A percentile compares a stretch with the other conserved stretches of the same genome.
These are phyloP conservation scores for Dicentrarchus labrax DNA, from an alignment of 2,113 vertebrate genomes.

Conservation along the genomic window DNA sequence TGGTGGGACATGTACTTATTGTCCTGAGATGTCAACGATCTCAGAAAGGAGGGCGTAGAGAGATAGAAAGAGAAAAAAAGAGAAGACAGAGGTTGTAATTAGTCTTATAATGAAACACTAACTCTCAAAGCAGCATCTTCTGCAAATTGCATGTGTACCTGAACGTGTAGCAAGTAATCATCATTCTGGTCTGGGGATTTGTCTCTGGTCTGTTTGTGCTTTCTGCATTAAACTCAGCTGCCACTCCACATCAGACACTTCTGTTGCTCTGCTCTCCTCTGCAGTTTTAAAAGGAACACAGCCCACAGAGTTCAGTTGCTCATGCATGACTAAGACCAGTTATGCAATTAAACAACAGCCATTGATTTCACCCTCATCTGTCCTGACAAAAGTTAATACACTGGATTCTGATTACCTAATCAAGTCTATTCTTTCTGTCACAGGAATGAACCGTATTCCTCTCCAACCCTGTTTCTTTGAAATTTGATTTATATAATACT, in stretches of 20 bases:
- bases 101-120: background rate
- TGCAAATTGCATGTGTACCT: conserved; percentile 8
- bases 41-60: background rate
- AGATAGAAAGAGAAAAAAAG: background rate
- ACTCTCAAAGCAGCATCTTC: background rate
- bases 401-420: conserved; percentile 10
- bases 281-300: conserved; percentile 51
- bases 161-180: background rate
- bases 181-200: conserved; percentile 3
- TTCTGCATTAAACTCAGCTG: conserved; percentile 22
- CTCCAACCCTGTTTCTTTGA: background rate
- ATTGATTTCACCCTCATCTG: conserved; percentile 40
- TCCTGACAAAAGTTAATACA: background rate
- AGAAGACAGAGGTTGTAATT: background rate
- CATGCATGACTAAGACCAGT: conserved; percentile 63
- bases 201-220: conserved; percentile 17
- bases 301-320: conserved; percentile 56
- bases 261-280: conserved; percentile 38
- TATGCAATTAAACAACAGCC: conserved; percentile 57
- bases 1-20: background rate
- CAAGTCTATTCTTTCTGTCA: background rate
- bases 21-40: background rate
- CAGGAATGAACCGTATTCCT: background rate
- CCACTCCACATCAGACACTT: conserved; percentile 22
- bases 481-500: conserved; percentile 1